These are phyloP conservation scores for Cynopterus sphinx DNA, from an alignment of 2,797 vertebrate genomes.

Conservation along the genomic window DNA sequence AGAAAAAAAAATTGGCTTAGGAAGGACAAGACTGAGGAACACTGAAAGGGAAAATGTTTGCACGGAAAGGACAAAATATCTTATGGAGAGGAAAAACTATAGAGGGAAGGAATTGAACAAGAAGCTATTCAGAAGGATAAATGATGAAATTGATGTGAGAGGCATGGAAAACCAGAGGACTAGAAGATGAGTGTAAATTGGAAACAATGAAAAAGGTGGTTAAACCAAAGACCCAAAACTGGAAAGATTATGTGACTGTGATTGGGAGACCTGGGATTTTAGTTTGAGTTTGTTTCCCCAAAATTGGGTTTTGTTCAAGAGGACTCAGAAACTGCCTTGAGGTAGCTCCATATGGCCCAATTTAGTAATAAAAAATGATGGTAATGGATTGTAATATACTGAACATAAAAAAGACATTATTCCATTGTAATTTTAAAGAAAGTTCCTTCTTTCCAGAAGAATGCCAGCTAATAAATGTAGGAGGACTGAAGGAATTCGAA, in stretches of 20 bases:
- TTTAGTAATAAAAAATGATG: background rate
- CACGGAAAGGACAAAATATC: background rate
- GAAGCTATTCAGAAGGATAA: background rate
- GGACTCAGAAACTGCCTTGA: background rate
- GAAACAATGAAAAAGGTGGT: no score
- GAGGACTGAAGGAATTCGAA: background rate
- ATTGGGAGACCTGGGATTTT: background rate
- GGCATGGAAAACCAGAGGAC: background rate
- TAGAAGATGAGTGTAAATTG: background rate
- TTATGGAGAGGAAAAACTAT: background rate
- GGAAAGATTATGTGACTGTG: background rate
- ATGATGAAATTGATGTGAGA: background rate
- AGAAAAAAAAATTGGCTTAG: background rate
- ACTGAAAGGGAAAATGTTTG: no score
- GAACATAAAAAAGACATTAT: background rate
- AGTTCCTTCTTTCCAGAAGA: background rate
- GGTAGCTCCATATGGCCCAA: background rate
- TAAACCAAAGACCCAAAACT: background rate
- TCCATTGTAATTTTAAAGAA: background rate
- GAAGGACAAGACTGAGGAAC: background rate
- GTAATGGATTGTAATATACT: background rate
- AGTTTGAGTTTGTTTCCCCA: background rate
- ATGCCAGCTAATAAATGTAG: background rate
- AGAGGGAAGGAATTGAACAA: background rate
- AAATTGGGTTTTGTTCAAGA: background rate